These are phyloP conservation scores for Xenopus petersii DNA, from an alignment of 2,797 vertebrate species.

Conservation along the genomic window DNA sequence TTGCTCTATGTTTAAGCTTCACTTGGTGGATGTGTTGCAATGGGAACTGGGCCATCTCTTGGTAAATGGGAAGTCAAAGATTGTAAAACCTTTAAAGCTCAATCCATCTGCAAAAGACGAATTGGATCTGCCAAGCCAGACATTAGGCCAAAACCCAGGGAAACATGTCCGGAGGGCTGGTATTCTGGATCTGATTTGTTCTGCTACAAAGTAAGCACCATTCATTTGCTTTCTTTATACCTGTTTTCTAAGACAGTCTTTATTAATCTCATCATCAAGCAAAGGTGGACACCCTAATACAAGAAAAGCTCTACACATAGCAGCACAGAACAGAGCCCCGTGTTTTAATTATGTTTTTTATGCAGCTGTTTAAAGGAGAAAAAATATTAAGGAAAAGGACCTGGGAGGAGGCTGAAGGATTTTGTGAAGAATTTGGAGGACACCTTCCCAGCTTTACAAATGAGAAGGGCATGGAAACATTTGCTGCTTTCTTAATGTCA, in stretches of 20 bases:
- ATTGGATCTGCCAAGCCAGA: slow-evolving; percentile 59
- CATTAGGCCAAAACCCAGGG: slow-evolving; percentile 52
- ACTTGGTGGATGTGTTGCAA: slow-evolving; percentile 76
- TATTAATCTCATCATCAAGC: too few species aligned
- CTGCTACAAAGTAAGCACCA: slow-evolving; percentile 85
- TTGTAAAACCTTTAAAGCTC: slow-evolving; percentile 80
- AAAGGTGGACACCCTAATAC: too few species aligned
- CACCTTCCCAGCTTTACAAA: slow-evolving; percentile 83
- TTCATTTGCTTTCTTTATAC: background rate
- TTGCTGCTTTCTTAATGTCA: slow-evolving; percentile 73
- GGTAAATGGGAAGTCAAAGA: slow-evolving; percentile 86
- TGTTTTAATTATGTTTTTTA: background rate
- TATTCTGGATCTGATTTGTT: slow-evolving; percentile 61
- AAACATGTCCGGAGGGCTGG: slow-evolving; percentile 82
- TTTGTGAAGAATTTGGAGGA: slow-evolving; percentile 86
- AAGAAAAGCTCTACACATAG: too few species aligned
- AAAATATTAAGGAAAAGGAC: slow-evolving; percentile 82
- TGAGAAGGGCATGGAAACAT: slow-evolving; percentile 68
- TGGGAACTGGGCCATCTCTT: slow-evolving; percentile 72
- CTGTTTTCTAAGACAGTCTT: too few species aligned
- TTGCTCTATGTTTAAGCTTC: slow-evolving; percentile 57
- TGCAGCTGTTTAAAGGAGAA: slow-evolving; percentile 85
- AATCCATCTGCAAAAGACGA: slow-evolving; percentile 82
- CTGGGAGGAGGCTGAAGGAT: slow-evolving; percentile 89
- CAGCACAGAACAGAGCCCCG: too few species aligned